Conservation (phyloP, 1,140 invertebrate genomes). For the Latrodectus geometricus region DNA sequence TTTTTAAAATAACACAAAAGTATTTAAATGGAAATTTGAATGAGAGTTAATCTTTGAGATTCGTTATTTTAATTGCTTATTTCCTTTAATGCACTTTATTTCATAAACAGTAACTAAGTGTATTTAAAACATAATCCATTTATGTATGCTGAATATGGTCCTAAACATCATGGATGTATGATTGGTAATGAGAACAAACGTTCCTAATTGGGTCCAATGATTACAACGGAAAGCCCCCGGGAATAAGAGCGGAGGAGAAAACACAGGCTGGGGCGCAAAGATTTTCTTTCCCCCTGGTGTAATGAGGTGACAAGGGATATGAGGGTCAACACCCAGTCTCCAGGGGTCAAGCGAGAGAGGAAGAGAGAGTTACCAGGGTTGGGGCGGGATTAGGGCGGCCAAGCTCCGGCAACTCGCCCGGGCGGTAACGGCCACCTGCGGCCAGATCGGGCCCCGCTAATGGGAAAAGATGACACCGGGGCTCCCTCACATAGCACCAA, state of each 20-base stretch:
- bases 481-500: not conserved
- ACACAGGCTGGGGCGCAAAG: not conserved
- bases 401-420: slow-evolving; percentile 24
- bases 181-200: not conserved
- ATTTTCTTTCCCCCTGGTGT: not conserved
- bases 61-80: too few relatives aligned
- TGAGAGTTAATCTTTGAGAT: too few relatives aligned
- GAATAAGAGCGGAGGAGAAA: not conserved
- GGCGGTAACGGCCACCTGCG: slow-evolving; percentile 50
- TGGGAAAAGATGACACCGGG: slow-evolving; percentile 58
- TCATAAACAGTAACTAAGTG: too few relatives aligned
- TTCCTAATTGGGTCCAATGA: not conserved
- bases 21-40: too few relatives aligned
- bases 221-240: not conserved
- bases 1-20: too few relatives aligned
- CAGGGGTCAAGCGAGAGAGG: slow-evolving; percentile 44
- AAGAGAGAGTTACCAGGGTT: not conserved
- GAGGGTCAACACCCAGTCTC: slow-evolving; percentile 43
- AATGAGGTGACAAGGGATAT: slow-evolving; percentile 48
- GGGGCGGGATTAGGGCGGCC: slow-evolving; percentile 4
- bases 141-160: too few relatives aligned
- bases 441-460: slow-evolving; percentile 40
- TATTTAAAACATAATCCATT: too few relatives aligned
- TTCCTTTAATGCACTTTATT: too few relatives aligned
- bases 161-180: too few relatives aligned